Conservation (phyloP, 2,888 invertebrate genomes). For the Apoda limacodes region DNA sequence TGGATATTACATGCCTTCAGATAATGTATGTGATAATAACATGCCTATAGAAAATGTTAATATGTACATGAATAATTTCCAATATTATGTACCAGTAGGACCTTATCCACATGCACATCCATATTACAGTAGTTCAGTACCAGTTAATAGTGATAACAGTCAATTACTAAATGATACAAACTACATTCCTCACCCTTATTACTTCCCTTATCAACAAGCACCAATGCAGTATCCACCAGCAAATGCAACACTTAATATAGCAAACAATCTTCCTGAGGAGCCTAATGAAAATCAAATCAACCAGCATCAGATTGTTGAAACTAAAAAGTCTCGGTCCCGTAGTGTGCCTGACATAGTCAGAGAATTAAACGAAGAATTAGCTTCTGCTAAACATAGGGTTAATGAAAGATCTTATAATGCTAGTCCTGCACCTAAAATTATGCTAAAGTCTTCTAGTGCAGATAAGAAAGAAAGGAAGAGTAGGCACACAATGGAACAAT, state of each 20-base stretch:
- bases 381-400: constrained; percentile 52
- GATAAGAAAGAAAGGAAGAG: constrained; percentile 32
- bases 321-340: constrained; percentile 60
- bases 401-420: constrained; percentile 62
- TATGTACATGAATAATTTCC: constrained; percentile 51
- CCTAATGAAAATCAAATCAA: constrained; percentile 23
- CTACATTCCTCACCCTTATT: constrained; percentile 51
- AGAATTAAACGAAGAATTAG: constrained; percentile 77
- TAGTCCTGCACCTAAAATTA: constrained; percentile 54
- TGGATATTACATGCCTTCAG: constrained; percentile 44
- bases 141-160: constrained; percentile 27
- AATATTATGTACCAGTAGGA: constrained; percentile 46
- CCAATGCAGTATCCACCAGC: constrained; percentile 33
- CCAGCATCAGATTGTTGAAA: constrained; percentile 26
- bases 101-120: constrained; percentile 32
- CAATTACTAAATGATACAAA: constrained; percentile 35
- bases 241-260: constrained; percentile 21
- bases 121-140: constrained; percentile 31
- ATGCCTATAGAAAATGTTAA: constrained; percentile 36
- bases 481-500: constrained; percentile 35
- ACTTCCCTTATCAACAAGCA: constrained; percentile 43
- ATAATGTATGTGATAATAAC: constrained; percentile 31
- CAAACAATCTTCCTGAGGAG: constrained; percentile 15
- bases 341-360: constrained; percentile 83
- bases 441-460: constrained; percentile 28